Percentiles rank a stretch among this genome's conserved stretches.
phyloP scores from a whole-genome alignment of 2,797 vertebrate genomes.

The Gallinago nigripennis region DNA sequence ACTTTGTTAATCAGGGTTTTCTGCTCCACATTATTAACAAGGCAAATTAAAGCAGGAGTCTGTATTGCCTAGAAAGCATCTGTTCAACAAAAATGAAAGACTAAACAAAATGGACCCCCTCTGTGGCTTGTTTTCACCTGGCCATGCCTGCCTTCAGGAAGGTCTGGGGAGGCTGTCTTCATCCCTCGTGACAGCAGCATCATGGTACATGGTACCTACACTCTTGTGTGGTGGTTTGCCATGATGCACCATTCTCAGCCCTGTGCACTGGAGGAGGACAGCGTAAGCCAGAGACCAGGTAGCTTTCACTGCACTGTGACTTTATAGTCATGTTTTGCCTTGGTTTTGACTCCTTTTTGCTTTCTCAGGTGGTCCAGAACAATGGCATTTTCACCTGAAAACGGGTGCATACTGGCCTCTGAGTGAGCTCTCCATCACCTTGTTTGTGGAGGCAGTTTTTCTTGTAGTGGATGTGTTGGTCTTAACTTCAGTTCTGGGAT shows the following conservation, averaged over 20 bases:
- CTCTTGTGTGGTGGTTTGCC: not conserved
- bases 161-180: not conserved
- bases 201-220: rapidly evolving
- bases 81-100: not conserved
- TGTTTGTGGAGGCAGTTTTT: not conserved
- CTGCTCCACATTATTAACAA: not conserved
- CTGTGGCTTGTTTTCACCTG: not conserved
- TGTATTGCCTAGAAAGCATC: conserved; percentile 30
- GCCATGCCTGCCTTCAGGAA: not conserved
- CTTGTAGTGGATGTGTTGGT: not conserved
- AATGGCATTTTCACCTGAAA: not conserved
- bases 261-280: rapidly evolving
- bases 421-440: not conserved
- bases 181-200: rapidly evolving
- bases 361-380: not conserved
- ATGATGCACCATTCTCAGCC: rapidly evolving
- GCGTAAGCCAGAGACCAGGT: not conserved
- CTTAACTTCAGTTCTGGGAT: not conserved
- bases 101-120: not conserved
- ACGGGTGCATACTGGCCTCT: rapidly evolving
- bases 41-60: not conserved
- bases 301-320: not conserved
- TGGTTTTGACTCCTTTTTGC: not conserved
- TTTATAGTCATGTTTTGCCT: not conserved
- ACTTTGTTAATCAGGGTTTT: conserved; percentile 39